Base-by-base conservation (phyloP, 2,797 vertebrate species). In the Cetoscarus ocellatus region DNA sequence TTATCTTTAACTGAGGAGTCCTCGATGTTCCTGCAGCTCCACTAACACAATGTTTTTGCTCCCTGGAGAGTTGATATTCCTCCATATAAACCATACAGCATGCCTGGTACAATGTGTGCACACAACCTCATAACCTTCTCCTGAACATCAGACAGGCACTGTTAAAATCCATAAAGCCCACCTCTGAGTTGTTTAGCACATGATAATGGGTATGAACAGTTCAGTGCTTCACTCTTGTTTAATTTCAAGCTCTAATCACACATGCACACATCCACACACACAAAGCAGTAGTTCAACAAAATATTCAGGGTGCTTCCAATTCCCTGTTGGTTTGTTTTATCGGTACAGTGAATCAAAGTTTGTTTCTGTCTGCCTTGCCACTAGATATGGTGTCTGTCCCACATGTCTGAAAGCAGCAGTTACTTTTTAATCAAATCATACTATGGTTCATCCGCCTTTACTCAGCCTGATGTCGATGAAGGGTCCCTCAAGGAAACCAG, bases 221-320 rank as follows among this genome's bases (percentile, higher is more conserved):
- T 76, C 67, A 40, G 13, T 34, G 62, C 45, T 66, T 72, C 57
- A 47, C 39, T 60, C 47, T 3, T 9, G 47, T 71, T 82, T 72
- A 68, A 76, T 72, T 76, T 78, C 53, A 77, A 61, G 52, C 57
- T 44, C 51, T 27, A 27, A 17, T 61, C 14, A 47, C 62, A 39
- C 52, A 42, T 60, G 40, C 42, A 57, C 27, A 63, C 52, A 60
- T 60, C 54, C 27, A 40, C 38, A 60, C 35, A 66, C 47, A 55
- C 40, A 62, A 40, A 27, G 38, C 60, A 47, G 55, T 17, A 62
- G 70, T 76, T 70, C 53, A 50, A 68, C 78, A 61, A 86, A 82
- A 86, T 76, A 88, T 91, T 86, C 73, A 86, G 65, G 61, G 38
- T 3, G 54, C 63, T 78, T 61, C 58, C 61, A 77, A 75, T 79